These are phyloP conservation scores for Spinibarbus caldwelli DNA, from an alignment of 2,797 vertebrate species.

Conservation along the genomic window DNA sequence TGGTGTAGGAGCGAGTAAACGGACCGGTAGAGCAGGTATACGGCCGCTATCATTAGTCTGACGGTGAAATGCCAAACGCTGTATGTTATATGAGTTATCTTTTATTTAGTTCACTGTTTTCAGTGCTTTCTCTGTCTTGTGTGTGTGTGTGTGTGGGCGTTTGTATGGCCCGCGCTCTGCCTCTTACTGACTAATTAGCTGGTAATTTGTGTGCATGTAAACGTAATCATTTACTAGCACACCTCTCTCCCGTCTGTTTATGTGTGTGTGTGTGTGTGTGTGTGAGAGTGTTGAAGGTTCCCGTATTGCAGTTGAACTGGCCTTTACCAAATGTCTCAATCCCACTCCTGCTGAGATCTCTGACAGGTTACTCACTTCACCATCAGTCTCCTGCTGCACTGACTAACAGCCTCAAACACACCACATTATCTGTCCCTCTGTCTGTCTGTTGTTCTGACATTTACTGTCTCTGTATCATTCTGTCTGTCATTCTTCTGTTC, in stretches of 20 bases:
- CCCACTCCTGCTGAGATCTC: constrained; percentile 28
- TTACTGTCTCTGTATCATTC: neutral
- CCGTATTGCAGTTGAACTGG: constrained; percentile 14
- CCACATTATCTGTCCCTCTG: neutral
- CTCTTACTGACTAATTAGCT: constrained; percentile 36
- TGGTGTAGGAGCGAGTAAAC: neutral
- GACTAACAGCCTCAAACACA: constrained; percentile 26
- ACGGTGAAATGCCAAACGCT: neutral
- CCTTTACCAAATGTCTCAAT: constrained; percentile 39
- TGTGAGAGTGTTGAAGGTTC: constrained; percentile 9
- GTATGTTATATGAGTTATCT: neutral
- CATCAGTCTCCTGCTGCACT: constrained; percentile 39
- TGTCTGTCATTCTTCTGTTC: neutral
- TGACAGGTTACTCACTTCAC: constrained; percentile 19
- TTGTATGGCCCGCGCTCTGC: neutral
- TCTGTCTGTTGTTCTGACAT: neutral
- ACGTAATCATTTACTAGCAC: neutral
- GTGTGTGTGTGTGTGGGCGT: neutral
- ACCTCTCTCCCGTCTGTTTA: neutral
- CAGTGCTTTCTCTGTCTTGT: neutral
- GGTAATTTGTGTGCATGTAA: constrained; percentile 20
- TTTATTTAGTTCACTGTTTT: neutral
- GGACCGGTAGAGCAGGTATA: neutral
- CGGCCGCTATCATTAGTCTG: neutral
- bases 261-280: neutral